Evolutionary conservation across 2,888 invertebrate genomes (phyloP), one percentile per base, ranked within the genome.

Genomic region (Octonoba sinensis): DNA sequence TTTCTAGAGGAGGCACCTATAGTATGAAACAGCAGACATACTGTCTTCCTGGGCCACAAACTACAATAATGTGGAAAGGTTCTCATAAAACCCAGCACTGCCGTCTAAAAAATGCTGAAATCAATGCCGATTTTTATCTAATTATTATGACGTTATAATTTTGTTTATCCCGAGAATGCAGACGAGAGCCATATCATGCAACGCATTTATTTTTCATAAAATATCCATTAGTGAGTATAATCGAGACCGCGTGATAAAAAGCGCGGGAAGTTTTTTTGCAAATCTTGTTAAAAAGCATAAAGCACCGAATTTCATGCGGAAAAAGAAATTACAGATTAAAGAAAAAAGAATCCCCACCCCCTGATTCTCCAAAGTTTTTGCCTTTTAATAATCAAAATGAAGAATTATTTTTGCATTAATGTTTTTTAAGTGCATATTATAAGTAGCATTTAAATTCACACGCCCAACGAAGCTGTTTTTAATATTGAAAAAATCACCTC

Each of bases 381-480:
- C 47, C 73, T 62, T 73, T 36, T 81, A 67, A 69, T 73, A 73
- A 74, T 67, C 67, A 59, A 81, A 81, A 66, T 57, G 54, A 62
- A 73, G 79, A 73, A 81, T 81, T 73, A 81, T 81, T 81, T 81
- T 73, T 81, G 79, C 73, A 73, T 81, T 81, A 81, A 81, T 81
- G 79, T 81, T 81, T 81, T 81, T 81, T 81, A 81, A 81, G 67
- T 73, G 62, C 62, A 62, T 81, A 81, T 81, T 74, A 81, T 81
- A 64, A 67, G 65, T 62, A 62, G 62, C 27, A 81, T 81, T 81
- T 81, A 81, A 81, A 81, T 69, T 72, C 67, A 56, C 69, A 79
- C 69, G 69, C 44, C 60, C 27, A 8, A 44, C 69, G 60, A 36
- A 27, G 18, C 67, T 56, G 56, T 57, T 64, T 56, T 65, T 77